Evolutionary conservation across 2,888 invertebrate species (phyloP).

Genomic region (Lamellibrachia columna): DNA sequence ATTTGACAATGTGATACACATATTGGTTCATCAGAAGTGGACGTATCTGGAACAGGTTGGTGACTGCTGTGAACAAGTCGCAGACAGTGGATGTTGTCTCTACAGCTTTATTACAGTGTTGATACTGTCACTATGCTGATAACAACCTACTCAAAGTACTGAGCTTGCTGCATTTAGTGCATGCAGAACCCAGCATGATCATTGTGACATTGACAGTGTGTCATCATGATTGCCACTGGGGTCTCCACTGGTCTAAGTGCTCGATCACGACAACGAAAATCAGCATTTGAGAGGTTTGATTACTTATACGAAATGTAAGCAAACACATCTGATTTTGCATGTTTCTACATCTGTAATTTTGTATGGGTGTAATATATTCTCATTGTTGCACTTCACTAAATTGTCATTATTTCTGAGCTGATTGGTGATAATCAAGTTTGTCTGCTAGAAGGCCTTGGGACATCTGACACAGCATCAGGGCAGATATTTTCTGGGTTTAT

Average conservation of each 20-base stretch:
- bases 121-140: not conserved
- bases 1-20: not conserved
- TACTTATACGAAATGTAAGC: not conserved
- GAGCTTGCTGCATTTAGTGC: not conserved
- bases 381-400: not conserved
- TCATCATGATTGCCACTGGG: conserved; percentile 4
- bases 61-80: not conserved
- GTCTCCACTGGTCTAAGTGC: not conserved
- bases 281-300: conserved; percentile 3
- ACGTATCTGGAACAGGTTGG: not conserved
- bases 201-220: not conserved
- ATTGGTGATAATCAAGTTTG: not conserved
- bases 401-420: not conserved
- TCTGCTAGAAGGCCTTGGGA: not conserved
- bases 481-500: too few relatives aligned
- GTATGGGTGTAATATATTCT: not conserved
- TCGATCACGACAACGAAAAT: not conserved
- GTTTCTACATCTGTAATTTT: not conserved
- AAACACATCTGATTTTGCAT: not conserved
- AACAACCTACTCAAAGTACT: not conserved
- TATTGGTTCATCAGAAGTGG: not conserved
- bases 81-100: not conserved
- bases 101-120: not conserved
- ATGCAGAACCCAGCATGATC: not conserved
- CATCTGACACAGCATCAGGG: not conserved